phyloP scores from a whole-genome alignment of 2,888 invertebrate species.

The Tricholauxania praeusta region DNA sequence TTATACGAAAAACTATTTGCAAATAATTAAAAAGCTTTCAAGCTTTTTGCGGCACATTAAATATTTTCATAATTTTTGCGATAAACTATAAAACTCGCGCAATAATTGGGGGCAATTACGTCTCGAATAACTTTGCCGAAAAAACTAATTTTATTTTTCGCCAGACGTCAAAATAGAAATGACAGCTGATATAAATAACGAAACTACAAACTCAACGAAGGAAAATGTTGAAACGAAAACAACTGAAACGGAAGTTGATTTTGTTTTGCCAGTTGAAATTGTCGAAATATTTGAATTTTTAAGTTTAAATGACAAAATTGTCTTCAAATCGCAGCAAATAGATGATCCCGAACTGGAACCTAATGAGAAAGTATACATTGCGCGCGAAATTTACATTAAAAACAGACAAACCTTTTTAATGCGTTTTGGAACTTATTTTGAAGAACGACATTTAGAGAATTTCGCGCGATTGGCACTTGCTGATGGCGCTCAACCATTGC shows the following conservation, averaged over 20 bases:
- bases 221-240: constrained; percentile 12
- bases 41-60: no score
- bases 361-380: constrained; percentile 79
- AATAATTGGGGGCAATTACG: no score
- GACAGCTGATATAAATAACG: constrained; percentile 33
- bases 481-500: constrained; percentile 53
- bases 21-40: no score
- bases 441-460: constrained; percentile 76
- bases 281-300: constrained; percentile 58
- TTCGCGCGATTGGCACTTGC: constrained; percentile 70
- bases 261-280: constrained; percentile 48
- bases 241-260: constrained; percentile 8
- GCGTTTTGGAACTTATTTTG: constrained; percentile 81
- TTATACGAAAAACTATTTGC: no score
- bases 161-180: neutral
- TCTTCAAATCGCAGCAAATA: constrained; percentile 86
- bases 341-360: constrained; percentile 80
- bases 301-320: constrained; percentile 60
- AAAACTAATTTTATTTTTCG: neutral
- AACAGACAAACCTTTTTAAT: constrained; percentile 79
- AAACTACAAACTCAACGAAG: constrained; percentile 36
- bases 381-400: constrained; percentile 73
- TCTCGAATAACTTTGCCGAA: neutral
- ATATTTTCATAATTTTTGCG: no score
- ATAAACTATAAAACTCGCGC: no score